A percentile compares a stretch with the other conserved stretches of the same genome.
phyloP scores from a whole-genome alignment of 2,888 invertebrate species.

The Diplolepis rosae region DNA sequence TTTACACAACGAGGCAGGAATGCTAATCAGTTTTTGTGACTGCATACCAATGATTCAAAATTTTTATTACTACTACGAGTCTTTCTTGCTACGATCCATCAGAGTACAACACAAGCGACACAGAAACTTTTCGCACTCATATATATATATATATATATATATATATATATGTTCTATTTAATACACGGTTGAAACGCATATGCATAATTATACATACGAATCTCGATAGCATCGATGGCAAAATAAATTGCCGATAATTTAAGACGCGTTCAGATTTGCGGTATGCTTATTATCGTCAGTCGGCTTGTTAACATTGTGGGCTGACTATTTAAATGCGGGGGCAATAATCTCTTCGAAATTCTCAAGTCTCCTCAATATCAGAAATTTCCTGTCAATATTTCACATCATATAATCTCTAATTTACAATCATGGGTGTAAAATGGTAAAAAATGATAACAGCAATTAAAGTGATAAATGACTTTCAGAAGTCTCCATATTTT shows the following conservation, averaged over 20 bases:
- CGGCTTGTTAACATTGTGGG: conserved; percentile 24
- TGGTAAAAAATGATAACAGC: not conserved
- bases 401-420: not conserved
- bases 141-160: not conserved
- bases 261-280: conserved; percentile 16
- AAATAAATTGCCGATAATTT: conserved; percentile 29
- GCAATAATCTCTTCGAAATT: conserved; percentile 23
- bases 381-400: not conserved
- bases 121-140: conserved; percentile 1
- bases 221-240: conserved; percentile 25
- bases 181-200: not conserved
- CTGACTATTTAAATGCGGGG: conserved; percentile 1
- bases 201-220: conserved; percentile 11
- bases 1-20: not conserved
- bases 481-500: not conserved
- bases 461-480: not conserved
- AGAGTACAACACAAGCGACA: not conserved
- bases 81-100: not conserved
- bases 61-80: not conserved
- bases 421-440: not conserved
- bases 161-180: not conserved
- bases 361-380: conserved; percentile 1
- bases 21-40: not conserved
- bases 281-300: conserved; percentile 19
- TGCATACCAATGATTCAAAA: not conserved